A percentile compares a stretch with the other conserved stretches of the same genome.
Evolutionary conservation across 2,113 vertebrate species (phyloP).

Genomic region (Laterallus jamaicensis): DNA sequence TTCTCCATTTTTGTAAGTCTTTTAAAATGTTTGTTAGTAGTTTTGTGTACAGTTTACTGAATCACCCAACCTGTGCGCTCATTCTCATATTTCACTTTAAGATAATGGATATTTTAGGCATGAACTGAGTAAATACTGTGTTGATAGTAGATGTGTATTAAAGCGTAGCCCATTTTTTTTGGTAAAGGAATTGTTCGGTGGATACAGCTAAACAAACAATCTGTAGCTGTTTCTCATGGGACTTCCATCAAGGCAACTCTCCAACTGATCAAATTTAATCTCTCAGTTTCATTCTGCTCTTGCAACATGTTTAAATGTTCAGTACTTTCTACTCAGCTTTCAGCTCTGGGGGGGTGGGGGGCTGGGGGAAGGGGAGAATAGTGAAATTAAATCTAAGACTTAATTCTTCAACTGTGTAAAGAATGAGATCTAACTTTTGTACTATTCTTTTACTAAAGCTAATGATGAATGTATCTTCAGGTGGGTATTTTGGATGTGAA

Average conservation of each 20-base stretch:
- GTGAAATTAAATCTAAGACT: slow-evolving; percentile 35
- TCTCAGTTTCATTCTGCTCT: slow-evolving; percentile 24
- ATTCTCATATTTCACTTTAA: slow-evolving; percentile 55
- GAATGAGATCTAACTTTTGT: slow-evolving; percentile 62
- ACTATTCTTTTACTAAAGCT: slow-evolving; percentile 65
- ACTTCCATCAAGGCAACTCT: not conserved
- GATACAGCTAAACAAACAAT: not conserved
- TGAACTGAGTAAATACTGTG: slow-evolving; percentile 64
- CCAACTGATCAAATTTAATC: not conserved
- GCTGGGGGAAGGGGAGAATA: not conserved
- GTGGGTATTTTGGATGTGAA: slow-evolving; percentile 56
- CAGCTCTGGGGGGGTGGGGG: not conserved
- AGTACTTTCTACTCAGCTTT: slow-evolving; percentile 56
- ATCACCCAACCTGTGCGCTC: not conserved
- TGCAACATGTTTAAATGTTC: slow-evolving; percentile 53
- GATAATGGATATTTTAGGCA: slow-evolving; percentile 66
- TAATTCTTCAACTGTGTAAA: slow-evolving; percentile 60
- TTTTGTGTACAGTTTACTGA: slow-evolving; percentile 63
- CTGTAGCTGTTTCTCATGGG: not conserved
- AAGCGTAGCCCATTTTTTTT: slow-evolving; percentile 15
- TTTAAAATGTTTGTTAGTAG: slow-evolving; percentile 65
- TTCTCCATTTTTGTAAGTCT: slow-evolving; percentile 67
- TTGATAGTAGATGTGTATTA: slow-evolving; percentile 63
- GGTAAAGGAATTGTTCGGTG: not conserved
- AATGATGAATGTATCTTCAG: slow-evolving; percentile 60